A percentile compares a stretch with the other conserved stretches of the same genome.
phyloP scores from a whole-genome alignment of 2,113 vertebrate genomes.

The Hirundichthys speculiger region DNA sequence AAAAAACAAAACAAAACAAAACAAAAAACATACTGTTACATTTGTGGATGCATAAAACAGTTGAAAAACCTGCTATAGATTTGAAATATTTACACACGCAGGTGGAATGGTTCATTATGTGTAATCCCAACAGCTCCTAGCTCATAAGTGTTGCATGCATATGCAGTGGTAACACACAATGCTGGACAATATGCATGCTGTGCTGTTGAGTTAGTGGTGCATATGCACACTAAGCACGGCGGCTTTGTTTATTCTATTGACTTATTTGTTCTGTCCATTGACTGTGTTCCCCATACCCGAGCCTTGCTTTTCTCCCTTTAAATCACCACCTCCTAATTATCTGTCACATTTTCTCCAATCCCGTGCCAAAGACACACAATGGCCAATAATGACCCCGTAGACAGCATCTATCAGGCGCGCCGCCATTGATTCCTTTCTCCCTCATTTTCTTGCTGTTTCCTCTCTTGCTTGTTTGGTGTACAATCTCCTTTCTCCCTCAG shows the following conservation, averaged over 20 bases:
- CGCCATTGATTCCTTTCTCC: constrained; percentile 74
- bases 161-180: constrained; percentile 43
- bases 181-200: constrained; percentile 59
- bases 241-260: constrained; percentile 84
- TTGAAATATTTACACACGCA: constrained; percentile 40
- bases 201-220: constrained; percentile 60
- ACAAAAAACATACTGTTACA: neutral
- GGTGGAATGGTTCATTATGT: constrained; percentile 55
- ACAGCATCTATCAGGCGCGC: constrained; percentile 81
- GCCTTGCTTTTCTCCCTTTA: constrained; percentile 77
- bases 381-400: constrained; percentile 82
- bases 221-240: constrained; percentile 78
- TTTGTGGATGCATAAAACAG: constrained; percentile 30
- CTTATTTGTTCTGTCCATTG: constrained; percentile 83
- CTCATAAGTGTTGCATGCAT: constrained; percentile 56
- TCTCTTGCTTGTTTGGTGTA: constrained; percentile 25
- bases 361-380: constrained; percentile 83
- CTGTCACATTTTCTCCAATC: constrained; percentile 83
- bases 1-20: no score
- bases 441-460: constrained; percentile 36
- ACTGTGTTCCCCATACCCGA: constrained; percentile 75
- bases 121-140: constrained; percentile 38
- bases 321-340: constrained; percentile 85
- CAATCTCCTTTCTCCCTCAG: constrained; percentile 32
- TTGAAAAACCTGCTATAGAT: constrained; percentile 36